These are phyloP conservation scores for Muscicapa striata DNA, from an alignment of 2,797 vertebrate genomes.

Conservation along the genomic window DNA sequence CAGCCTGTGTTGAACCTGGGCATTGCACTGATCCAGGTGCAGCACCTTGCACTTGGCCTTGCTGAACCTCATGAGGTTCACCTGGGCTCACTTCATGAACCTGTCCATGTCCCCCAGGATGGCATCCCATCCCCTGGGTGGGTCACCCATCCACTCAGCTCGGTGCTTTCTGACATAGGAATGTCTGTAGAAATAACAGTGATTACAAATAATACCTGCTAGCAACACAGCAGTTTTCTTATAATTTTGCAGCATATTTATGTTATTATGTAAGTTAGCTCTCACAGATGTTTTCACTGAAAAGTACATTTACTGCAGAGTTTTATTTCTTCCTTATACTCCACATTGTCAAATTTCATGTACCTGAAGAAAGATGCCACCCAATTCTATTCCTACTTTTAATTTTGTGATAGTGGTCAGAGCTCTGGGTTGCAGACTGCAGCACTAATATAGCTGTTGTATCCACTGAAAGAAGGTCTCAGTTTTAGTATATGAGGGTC, in stretches of 20 bases:
- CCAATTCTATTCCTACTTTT: background rate
- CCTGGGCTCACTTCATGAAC: background rate
- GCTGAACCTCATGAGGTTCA: background rate
- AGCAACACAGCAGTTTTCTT: background rate
- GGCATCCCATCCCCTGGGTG: background rate
- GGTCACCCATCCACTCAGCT: background rate
- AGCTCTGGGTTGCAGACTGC: background rate
- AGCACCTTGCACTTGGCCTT: background rate
- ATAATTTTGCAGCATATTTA: background rate
- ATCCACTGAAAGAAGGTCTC: background rate
- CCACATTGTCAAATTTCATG: background rate
- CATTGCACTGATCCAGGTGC: accelerated
- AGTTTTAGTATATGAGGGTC: background rate
- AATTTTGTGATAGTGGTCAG: background rate
- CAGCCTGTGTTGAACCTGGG: background rate
- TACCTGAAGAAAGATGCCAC: background rate
- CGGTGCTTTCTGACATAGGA: background rate
- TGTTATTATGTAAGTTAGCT: background rate
- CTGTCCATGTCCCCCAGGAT: accelerated
- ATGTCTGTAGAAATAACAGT: background rate
- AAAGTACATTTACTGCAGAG: background rate
- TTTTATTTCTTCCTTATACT: background rate
- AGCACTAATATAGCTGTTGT: background rate
- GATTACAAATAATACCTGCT: background rate
- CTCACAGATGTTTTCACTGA: accelerated